Conservation (phyloP, 2,113 vertebrate genomes). For the Falcunculus frontatus region DNA sequence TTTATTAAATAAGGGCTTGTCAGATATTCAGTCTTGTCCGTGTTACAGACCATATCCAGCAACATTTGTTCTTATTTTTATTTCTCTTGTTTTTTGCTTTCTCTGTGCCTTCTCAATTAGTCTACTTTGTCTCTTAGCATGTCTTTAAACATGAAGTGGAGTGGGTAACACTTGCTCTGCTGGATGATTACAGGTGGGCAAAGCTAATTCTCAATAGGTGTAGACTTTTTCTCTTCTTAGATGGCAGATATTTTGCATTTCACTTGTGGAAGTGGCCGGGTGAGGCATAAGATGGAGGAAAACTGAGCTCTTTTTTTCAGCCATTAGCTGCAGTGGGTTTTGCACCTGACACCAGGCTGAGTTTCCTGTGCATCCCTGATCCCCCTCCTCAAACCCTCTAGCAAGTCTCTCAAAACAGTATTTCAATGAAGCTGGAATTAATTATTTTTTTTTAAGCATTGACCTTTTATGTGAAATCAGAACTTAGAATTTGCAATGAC, state of each 20-base stretch:
- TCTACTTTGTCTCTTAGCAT: background rate
- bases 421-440: background rate
- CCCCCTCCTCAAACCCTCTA: accelerated
- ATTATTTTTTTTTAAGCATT: background rate
- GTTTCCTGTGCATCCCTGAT: background rate
- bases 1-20: background rate
- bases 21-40: background rate
- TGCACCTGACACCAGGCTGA: background rate
- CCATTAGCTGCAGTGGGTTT: background rate
- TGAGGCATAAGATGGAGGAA: background rate
- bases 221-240: background rate
- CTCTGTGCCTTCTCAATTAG: background rate
- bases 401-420: background rate
- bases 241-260: background rate
- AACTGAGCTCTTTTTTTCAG: background rate
- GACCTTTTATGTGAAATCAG: background rate
- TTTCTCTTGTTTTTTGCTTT: background rate
- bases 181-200: background rate
- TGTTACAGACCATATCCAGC: background rate
- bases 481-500: background rate
- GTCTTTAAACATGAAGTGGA: no score
- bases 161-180: background rate
- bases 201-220: background rate
- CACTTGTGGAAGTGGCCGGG: background rate
- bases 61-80: background rate